A percentile compares a stretch with the other conserved stretches of the same genome.
Conservation (phyloP, 1,140 invertebrate genomes). For the Cherax destructor region DNA sequence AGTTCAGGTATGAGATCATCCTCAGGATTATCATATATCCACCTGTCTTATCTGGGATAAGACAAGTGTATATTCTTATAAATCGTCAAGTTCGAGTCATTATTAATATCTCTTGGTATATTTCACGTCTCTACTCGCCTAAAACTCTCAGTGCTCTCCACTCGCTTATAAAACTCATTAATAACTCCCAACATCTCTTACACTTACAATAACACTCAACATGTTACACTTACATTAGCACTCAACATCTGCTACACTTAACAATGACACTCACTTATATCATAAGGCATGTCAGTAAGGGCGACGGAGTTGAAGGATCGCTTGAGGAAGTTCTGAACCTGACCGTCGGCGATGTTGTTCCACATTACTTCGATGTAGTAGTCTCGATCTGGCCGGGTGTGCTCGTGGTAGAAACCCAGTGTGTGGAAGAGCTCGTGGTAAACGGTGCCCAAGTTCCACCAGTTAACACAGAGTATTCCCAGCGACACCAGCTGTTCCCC, state of each 20-base stretch:
- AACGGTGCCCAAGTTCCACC: slow-evolving; percentile 73
- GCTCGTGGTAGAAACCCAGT: slow-evolving; percentile 77
- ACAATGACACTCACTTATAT: slow-evolving; percentile 42
- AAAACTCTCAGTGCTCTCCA: too few relatives aligned
- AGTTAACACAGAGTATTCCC: slow-evolving; percentile 74
- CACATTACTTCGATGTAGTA: slow-evolving; percentile 74
- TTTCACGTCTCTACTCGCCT: too few relatives aligned
- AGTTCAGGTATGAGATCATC: too few relatives aligned
- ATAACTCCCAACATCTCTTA: background rate
- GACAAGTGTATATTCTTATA: too few relatives aligned
- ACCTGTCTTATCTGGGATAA: too few relatives aligned
- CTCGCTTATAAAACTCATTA: too few relatives aligned
- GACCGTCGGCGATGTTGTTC: slow-evolving; percentile 74
- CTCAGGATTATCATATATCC: too few relatives aligned
- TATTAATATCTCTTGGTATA: too few relatives aligned
- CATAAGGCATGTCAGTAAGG: slow-evolving; percentile 61
- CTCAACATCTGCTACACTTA: background rate
- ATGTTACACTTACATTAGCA: background rate
- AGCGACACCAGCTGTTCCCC: slow-evolving; percentile 74
- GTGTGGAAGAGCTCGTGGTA: slow-evolving; percentile 76
- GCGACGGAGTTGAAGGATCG: slow-evolving; percentile 13
- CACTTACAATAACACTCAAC: background rate
- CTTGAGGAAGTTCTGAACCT: slow-evolving; percentile 60
- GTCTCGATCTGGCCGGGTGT: slow-evolving; percentile 76
- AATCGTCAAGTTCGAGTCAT: too few relatives aligned